These are phyloP conservation scores for Falco berigora DNA, from an alignment of 2,797 vertebrate species.

Conservation along the genomic window DNA sequence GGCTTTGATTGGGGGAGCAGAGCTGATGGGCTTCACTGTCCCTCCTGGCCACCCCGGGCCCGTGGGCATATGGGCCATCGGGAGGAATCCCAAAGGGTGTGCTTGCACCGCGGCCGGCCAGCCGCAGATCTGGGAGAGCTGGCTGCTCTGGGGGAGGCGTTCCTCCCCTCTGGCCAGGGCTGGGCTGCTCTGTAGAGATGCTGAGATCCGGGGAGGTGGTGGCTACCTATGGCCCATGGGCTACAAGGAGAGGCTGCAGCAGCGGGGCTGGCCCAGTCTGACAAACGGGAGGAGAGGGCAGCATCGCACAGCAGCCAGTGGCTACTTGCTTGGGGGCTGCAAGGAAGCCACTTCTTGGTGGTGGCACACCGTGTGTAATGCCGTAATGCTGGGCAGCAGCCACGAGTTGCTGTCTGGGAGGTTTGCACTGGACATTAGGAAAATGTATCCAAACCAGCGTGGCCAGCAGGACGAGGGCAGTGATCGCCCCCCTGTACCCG, in stretches of 20 bases:
- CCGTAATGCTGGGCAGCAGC: neutral
- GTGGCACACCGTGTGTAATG: rapidly evolving
- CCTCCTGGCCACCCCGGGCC: neutral
- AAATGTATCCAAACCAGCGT: neutral
- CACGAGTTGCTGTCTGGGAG: neutral
- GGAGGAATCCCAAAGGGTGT: neutral
- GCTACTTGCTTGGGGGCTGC: neutral
- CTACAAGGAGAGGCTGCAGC: neutral
- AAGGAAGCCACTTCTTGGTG: neutral
- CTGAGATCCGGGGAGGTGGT: neutral
- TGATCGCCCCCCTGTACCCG: no score
- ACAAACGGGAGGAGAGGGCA: neutral
- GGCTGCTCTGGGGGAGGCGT: neutral
- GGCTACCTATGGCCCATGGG: rapidly evolving
- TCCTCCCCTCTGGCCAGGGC: neutral
- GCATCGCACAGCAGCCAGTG: neutral
- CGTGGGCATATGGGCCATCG: neutral
- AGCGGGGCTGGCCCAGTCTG: neutral
- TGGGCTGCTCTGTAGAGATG: neutral
- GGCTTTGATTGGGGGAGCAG: neutral
- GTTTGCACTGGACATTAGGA: neutral
- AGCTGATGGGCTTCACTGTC: neutral
- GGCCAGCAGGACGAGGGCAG: neutral
- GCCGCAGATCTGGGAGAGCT: rapidly evolving
- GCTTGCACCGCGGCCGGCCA: neutral